Conservation (phyloP, 2,888 invertebrate genomes). For the Sceliomorpha sp. region DNA sequence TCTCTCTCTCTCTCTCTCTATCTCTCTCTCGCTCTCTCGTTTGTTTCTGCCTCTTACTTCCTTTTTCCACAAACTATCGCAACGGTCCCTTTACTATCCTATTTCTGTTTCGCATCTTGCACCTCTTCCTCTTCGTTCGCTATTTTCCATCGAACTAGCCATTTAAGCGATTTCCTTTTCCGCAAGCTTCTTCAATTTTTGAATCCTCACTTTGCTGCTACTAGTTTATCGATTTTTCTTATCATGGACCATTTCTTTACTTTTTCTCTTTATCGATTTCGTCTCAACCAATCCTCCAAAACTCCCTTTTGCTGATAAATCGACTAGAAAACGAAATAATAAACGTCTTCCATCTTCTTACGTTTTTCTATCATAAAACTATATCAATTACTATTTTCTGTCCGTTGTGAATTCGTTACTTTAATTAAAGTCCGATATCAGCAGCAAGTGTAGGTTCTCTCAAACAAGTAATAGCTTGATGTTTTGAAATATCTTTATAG, state of each 20-base stretch:
- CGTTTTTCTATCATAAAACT: constrained; percentile 37
- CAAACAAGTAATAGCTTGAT: too few relatives aligned
- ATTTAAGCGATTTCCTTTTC: constrained; percentile 24
- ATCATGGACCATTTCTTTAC: constrained; percentile 33
- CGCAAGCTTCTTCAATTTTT: constrained; percentile 35
- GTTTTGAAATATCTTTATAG: constrained; percentile 12
- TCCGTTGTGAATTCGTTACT: too few relatives aligned
- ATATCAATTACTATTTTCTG: too few relatives aligned
- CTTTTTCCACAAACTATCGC: constrained; percentile 24
- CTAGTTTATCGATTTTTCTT: constrained; percentile 33
- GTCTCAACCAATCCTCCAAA: constrained; percentile 73
- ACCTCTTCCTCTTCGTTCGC: constrained; percentile 26
- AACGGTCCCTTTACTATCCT: constrained; percentile 34
- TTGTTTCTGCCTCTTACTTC: constrained; percentile 12
- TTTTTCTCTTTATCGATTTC: constrained; percentile 58
- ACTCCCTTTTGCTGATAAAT: constrained; percentile 65
- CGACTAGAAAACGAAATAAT: constrained; percentile 75
- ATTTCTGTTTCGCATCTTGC: constrained; percentile 25
- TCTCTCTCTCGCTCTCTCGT: constrained; percentile 10
- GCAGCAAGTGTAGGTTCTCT: too few relatives aligned
- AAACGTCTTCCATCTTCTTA: constrained; percentile 64
- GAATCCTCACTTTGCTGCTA: constrained; percentile 36
- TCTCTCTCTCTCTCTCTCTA: constrained; percentile 58
- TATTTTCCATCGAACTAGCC: constrained; percentile 26
- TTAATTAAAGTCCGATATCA: too few relatives aligned